Conservation (phyloP, 92 coral and sea anemone species). For the Heteractis magnifica region DNA sequence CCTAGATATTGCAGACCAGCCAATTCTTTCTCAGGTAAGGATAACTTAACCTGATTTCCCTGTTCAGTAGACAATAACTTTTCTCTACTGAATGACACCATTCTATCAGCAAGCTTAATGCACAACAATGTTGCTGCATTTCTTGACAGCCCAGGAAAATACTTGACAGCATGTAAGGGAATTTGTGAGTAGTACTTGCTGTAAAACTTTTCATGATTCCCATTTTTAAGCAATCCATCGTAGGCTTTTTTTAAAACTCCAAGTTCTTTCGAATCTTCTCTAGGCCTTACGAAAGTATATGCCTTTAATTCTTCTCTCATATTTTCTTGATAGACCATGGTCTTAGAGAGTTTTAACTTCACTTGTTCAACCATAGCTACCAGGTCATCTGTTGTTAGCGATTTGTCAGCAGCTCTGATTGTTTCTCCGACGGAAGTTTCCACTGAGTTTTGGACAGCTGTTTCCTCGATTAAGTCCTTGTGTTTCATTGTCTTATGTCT, state of each 20-base stretch:
- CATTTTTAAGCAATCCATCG: slow-evolving; percentile 26
- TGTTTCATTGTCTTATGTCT: slow-evolving; percentile 48
- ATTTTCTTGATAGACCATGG: slow-evolving; percentile 13
- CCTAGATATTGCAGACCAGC: no score
- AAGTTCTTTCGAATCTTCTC: slow-evolving; percentile 31
- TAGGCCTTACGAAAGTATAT: slow-evolving; percentile 12
- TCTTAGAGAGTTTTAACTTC: slow-evolving; percentile 24
- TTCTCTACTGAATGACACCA: no score
- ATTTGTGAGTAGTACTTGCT: slow-evolving; percentile 47
- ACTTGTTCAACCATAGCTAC: slow-evolving; percentile 31
- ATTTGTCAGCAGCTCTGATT: not conserved
- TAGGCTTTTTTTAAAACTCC: slow-evolving; percentile 17
- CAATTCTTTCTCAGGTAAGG: no score
- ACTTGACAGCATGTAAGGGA: slow-evolving; percentile 28
- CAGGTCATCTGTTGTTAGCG: slow-evolving; percentile 20
- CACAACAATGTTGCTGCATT: no score
- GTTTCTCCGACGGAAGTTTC: not conserved
- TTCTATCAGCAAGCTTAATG: no score
- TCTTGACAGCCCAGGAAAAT: slow-evolving; percentile 5
- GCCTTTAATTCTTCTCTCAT: slow-evolving; percentile 41
- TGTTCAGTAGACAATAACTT: no score
- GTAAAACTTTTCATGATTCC: slow-evolving; percentile 55
- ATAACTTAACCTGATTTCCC: no score
- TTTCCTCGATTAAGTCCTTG: slow-evolving; percentile 12
- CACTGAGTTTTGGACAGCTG: slow-evolving; percentile 2